Base-by-base conservation (phyloP, 92 coral and sea anemone genomes). In the Heliopora coerulea region DNA sequence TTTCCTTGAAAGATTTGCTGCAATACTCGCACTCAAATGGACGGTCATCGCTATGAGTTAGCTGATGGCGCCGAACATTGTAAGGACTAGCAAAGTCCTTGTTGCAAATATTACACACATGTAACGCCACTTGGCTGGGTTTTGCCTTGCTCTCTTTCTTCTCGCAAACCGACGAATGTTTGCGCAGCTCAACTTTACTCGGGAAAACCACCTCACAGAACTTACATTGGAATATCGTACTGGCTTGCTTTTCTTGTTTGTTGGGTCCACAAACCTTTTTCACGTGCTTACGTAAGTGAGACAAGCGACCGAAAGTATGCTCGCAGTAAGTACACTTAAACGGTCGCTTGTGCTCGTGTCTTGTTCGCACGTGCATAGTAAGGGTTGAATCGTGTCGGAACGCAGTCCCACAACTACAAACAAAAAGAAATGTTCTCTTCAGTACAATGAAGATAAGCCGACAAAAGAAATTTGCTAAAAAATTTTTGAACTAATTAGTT, bases 21-120 rank as follows among this genome's bases (percentile, higher is more conserved):
- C 99, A 95, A 56, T 86, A 89, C 15, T 95, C 97, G 58, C 99
- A 95, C 84, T 83, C 86, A 72, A 75, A 95, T 4, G 99, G 99
- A 24, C 91, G 88, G 77, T 95, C 99, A 62, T 95, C 99, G 66
- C 97, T 95, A 83, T 95, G 99, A 8, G 99, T 95, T 58, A 95
- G 88, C 25, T 85, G 96, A 23, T 95, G 99, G 11, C 99, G 88
- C 10, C 96, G 90, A 26, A 95, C 84, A 80, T 95, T 95, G 88
- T 95, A 95, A 0, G 99, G 99, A 54, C 99, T 95, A 77, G 99
- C 99, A 78, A 95, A 95, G 73, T 95, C 99, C 67, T 95, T 95
- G 68, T 89, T 90, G 65, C 99, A 95, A 28, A 88, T 87, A 25
- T 95, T 96, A 62, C 99, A 95, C 49, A 95, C 90, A 73, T 95